phyloP scores from a whole-genome alignment of 2,797 vertebrate genomes.

The Scomberomorus guttatus region DNA sequence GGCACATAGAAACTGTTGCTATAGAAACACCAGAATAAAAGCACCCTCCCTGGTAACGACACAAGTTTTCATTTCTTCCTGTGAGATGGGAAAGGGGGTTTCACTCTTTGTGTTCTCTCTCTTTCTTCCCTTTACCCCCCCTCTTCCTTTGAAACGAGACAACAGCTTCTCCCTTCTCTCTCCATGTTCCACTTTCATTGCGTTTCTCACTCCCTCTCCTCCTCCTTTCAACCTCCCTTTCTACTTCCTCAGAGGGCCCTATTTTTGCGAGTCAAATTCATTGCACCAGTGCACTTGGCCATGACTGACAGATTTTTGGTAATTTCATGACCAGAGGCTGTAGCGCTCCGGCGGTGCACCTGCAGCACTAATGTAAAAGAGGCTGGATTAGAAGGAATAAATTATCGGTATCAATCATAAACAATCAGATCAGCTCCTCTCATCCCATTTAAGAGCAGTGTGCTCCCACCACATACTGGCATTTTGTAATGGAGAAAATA shows the following conservation, averaged over 20 bases:
- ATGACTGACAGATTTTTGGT: constrained; percentile 65
- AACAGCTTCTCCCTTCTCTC: constrained; percentile 55
- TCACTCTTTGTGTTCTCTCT: constrained; percentile 60
- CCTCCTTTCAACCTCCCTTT: constrained; percentile 41
- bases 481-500: constrained; percentile 58
- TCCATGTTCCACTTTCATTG: constrained; percentile 69
- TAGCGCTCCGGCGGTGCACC: constrained; percentile 42
- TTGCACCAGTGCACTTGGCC: constrained; percentile 52
- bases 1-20: constrained; percentile 81
- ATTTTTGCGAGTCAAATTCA: constrained; percentile 62
- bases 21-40: constrained; percentile 84
- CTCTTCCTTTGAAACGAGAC: constrained; percentile 64
- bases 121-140: constrained; percentile 16
- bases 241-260: constrained; percentile 46
- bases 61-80: constrained; percentile 80
- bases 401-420: constrained; percentile 64
- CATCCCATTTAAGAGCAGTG: constrained; percentile 56
- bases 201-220: constrained; percentile 43
- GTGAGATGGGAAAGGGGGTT: constrained; percentile 65
- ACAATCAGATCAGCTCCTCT: constrained; percentile 66
- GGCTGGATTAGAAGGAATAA: constrained; percentile 59
- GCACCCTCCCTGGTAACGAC: constrained; percentile 80
- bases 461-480: constrained; percentile 45
- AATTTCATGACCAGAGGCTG: constrained; percentile 66
- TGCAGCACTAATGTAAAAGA: constrained; percentile 58